phyloP scores from a whole-genome alignment of 2,888 invertebrate species.

The Andricus curvator region DNA sequence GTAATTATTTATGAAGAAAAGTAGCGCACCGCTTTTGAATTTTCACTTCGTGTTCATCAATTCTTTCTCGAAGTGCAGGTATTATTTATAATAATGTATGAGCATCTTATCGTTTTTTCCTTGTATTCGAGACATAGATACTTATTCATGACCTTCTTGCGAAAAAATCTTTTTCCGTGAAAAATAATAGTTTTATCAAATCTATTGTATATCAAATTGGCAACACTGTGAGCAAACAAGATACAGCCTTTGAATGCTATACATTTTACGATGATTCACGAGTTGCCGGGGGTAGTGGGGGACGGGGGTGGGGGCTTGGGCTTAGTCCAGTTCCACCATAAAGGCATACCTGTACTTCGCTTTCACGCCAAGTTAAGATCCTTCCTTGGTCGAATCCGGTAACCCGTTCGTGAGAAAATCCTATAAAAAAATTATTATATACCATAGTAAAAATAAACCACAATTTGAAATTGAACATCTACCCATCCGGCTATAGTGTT shows the following conservation, averaged over 20 bases:
- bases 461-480: no score
- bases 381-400: neutral
- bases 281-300: neutral
- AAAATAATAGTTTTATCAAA: no score
- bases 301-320: neutral
- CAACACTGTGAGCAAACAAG: neutral
- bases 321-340: constrained; percentile 2
- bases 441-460: neutral
- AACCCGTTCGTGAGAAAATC: neutral
- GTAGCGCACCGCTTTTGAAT: no score
- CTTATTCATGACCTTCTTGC: neutral
- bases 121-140: neutral
- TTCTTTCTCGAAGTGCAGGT: no score
- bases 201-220: neutral
- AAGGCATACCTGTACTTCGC: neutral
- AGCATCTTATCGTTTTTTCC: no score
- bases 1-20: no score
- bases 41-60: no score
- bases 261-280: neutral
- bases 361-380: neutral
- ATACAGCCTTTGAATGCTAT: neutral
- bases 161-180: no score
- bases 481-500: no score
- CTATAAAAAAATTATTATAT: neutral
- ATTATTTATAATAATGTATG: no score